Percentiles rank a stretch among this genome's conserved stretches.
Conservation (phyloP, 2,797 vertebrate species). For the Gallinago stenura region DNA sequence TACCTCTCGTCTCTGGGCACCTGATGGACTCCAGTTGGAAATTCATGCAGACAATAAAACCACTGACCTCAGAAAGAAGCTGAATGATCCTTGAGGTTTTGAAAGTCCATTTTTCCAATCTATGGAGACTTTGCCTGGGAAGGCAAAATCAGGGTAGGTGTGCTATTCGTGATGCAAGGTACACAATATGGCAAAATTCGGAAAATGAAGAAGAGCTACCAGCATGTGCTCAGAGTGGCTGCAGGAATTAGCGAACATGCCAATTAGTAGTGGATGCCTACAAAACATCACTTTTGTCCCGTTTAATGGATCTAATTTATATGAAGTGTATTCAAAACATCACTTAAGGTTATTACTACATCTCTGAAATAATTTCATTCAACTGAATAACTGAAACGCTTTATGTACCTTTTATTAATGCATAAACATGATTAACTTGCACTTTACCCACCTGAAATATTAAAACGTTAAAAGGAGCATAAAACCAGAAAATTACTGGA, state of each 20-base stretch:
- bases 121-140: background rate
- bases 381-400: slow-evolving; percentile 24
- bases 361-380: slow-evolving; percentile 50
- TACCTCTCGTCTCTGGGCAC: background rate
- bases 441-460: slow-evolving; percentile 56
- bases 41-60: background rate
- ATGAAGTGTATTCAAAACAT: slow-evolving; percentile 61
- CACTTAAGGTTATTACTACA: slow-evolving; percentile 60
- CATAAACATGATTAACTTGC: slow-evolving; percentile 66
- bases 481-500: slow-evolving; percentile 54
- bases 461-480: slow-evolving; percentile 46
- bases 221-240: background rate
- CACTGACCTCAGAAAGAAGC: background rate
- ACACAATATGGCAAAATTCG: background rate
- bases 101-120: background rate
- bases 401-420: slow-evolving; percentile 66
- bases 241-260: background rate
- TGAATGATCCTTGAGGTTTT: background rate
- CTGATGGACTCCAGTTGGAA: background rate
- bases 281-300: slow-evolving; percentile 24
- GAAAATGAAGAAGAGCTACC: background rate
- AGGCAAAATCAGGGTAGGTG: background rate
- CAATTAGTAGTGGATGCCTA: slow-evolving; percentile 13
- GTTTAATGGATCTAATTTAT: slow-evolving; percentile 48
- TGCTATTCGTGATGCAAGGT: background rate